These are phyloP conservation scores for Riparia riparia DNA, from an alignment of 2,113 vertebrate species.

Conservation along the genomic window DNA sequence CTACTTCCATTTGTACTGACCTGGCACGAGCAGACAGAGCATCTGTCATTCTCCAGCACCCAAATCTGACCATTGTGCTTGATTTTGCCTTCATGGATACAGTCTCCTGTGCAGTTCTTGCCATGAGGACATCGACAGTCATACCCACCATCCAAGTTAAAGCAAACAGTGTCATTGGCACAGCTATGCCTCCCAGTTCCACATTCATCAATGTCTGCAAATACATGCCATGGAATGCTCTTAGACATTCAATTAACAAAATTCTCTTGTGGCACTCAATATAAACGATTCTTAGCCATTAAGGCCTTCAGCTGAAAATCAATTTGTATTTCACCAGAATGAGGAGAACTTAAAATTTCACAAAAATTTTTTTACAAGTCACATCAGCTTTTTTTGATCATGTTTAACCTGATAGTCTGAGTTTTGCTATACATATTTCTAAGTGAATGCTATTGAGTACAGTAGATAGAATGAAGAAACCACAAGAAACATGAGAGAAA, in stretches of 20 bases:
- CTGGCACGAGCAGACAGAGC: conserved; percentile 98
- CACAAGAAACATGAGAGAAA: background rate
- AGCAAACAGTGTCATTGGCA: conserved; percentile 96
- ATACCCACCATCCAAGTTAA: conserved; percentile 97
- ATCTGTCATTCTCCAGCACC: conserved; percentile 95
- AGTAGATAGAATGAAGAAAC: background rate
- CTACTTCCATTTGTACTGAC: conserved; percentile 65
- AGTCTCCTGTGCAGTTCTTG: conserved; percentile 97
- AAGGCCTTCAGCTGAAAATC: conserved; percentile 31
- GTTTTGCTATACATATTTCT: background rate
- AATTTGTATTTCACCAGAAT: background rate
- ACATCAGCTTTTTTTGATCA: background rate
- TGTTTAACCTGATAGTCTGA: background rate
- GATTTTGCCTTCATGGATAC: conserved; percentile 90
- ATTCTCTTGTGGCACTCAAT: background rate
- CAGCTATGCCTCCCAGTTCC: conserved; percentile 93
- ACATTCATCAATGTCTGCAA: conserved; percentile 96
- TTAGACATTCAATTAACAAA: conserved; percentile 49
- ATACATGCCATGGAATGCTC: conserved; percentile 4
- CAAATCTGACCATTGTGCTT: conserved; percentile 98
- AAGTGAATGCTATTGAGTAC: background rate
- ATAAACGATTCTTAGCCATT: conserved; percentile 10
- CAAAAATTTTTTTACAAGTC: background rate
- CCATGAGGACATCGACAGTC: conserved; percentile 98
- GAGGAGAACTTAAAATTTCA: background rate